phyloP scores from a whole-genome alignment of 92 coral and sea anemone species.

The Zoanthus sociatus region DNA sequence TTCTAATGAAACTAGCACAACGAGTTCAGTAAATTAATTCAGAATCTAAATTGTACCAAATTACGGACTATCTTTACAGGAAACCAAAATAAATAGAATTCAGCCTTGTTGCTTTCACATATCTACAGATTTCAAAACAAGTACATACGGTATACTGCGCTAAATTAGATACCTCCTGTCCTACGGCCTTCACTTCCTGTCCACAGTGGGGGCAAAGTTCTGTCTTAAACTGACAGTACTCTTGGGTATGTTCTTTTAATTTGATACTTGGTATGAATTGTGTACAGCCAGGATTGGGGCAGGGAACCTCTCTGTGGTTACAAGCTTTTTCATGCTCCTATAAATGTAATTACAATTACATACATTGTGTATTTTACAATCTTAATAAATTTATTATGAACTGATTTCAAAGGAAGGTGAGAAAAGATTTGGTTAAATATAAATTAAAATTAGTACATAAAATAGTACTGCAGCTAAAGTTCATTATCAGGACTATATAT shows the following conservation, averaged over 20 bases:
- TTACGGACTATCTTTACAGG: no score
- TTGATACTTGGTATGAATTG: constrained; percentile 48
- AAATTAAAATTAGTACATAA: no score
- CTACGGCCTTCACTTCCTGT: constrained; percentile 35
- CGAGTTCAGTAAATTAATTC: no score
- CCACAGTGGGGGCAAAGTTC: constrained; percentile 74
- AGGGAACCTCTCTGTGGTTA: constrained; percentile 59
- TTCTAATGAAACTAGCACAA: no score
- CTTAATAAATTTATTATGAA: background rate
- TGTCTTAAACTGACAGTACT: constrained; percentile 62
- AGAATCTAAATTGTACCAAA: no score
- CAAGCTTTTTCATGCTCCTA: constrained; percentile 72
- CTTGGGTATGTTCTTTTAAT: constrained; percentile 62
- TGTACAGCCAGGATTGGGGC: constrained; percentile 76
- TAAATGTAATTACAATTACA: background rate
- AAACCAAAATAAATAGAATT: no score
- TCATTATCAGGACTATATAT: no score
- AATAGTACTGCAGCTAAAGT: no score
- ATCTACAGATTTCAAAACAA: no score
- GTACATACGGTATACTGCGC: no score
- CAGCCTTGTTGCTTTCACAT: no score
- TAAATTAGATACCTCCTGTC: constrained; percentile 57
- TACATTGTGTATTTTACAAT: background rate
- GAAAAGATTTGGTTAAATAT: background rate
- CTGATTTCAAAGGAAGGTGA: background rate